Percentiles rank a stretch among this genome's conserved stretches.
Evolutionary conservation across 2,888 invertebrate species (phyloP).

Genomic region (Sclerodermus sp.): DNA sequence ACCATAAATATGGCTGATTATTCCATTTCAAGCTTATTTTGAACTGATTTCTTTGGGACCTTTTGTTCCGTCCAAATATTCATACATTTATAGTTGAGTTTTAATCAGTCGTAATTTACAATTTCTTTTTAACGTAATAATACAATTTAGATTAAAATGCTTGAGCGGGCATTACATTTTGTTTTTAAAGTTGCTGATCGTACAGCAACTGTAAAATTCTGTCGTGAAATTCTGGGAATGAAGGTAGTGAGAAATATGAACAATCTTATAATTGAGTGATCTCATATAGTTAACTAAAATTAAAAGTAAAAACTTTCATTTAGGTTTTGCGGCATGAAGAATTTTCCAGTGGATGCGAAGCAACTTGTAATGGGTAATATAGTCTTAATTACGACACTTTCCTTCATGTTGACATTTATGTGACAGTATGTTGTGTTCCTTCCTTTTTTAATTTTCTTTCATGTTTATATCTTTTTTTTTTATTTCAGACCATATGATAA

Average conservation of each 20-base stretch:
- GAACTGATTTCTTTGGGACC: no score
- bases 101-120: no score
- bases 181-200: conserved; percentile 96
- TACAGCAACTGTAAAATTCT: conserved; percentile 82
- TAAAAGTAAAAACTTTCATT: neutral
- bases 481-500: conserved; percentile 88
- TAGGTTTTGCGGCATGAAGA: conserved; percentile 95
- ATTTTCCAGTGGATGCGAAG: conserved; percentile 95
- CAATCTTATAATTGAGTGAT: neutral
- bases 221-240: conserved; percentile 90
- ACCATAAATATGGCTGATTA: no score
- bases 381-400: conserved; percentile 5
- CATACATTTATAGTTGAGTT: no score
- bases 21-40: no score
- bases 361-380: conserved; percentile 92
- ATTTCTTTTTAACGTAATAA: no score
- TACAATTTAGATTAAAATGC: no score
- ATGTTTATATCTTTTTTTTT: neutral
- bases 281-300: neutral
- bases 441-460: neutral
- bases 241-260: conserved; percentile 65
- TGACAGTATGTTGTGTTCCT: neutral
- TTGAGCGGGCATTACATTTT: conserved; percentile 90
- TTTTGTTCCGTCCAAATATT: no score
- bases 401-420: neutral